These are phyloP conservation scores for Melanotus villosus DNA, from an alignment of 2,888 invertebrate genomes.

Conservation along the genomic window DNA sequence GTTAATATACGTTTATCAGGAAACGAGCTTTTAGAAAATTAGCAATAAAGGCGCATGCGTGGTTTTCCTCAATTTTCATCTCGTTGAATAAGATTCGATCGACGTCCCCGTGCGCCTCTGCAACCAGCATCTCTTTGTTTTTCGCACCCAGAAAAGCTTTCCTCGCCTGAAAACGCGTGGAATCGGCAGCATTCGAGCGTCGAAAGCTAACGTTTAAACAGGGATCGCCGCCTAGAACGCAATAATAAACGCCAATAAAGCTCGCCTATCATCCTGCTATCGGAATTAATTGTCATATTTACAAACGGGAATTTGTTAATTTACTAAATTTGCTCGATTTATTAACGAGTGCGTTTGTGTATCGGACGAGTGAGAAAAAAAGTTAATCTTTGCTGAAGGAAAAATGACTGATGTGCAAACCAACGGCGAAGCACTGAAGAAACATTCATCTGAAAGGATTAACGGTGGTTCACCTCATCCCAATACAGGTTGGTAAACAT, in stretches of 20 bases:
- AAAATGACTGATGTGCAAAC: constrained; percentile 56
- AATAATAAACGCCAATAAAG: constrained; percentile 54
- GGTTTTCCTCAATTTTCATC: constrained; percentile 39
- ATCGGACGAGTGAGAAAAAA: not conserved
- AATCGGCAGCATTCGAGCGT: constrained; percentile 46
- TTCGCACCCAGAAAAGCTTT: constrained; percentile 47
- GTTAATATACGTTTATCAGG: too few species aligned
- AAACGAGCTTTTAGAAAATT: not conserved
- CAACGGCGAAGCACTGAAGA: constrained; percentile 45
- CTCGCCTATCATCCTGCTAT: constrained; percentile 47
- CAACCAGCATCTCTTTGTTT: constrained; percentile 49
- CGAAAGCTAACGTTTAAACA: constrained; percentile 46
- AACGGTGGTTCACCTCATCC: constrained; percentile 38
- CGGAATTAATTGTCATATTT: constrained; percentile 26
- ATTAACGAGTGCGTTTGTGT: not conserved
- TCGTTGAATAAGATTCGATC: constrained; percentile 48
- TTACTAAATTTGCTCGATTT: constrained; percentile 22
- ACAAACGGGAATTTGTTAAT: constrained; percentile 30
- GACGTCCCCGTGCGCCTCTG: constrained; percentile 34
- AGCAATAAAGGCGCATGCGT: constrained; percentile 19
- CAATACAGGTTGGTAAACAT: constrained; percentile 33
- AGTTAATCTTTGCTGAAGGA: not conserved
- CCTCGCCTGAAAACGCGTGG: constrained; percentile 42
- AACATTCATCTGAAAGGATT: constrained; percentile 37
- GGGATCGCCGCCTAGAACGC: constrained; percentile 45